Percentiles rank a stretch among this genome's conserved stretches.
Evolutionary conservation across 2,888 invertebrate genomes (phyloP).

Genomic region (Parnassius mnemosyne): DNA sequence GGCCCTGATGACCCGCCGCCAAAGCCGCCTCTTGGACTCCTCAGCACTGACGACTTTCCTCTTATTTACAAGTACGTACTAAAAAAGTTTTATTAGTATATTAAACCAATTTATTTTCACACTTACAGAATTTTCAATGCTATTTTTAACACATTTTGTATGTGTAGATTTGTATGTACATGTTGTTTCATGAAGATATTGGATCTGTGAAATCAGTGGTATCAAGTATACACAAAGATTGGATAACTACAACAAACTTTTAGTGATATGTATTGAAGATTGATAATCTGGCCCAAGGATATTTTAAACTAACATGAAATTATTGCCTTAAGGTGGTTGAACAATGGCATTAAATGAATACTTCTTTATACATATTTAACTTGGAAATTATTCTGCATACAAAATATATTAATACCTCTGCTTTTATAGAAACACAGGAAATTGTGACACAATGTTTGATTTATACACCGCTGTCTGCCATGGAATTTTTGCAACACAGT

Average conservation of each 20-base stretch:
- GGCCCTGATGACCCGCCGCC: conserved; percentile 85
- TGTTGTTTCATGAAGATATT: conserved; percentile 56
- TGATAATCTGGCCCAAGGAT: conserved; percentile 2
- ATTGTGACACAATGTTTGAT: conserved; percentile 25
- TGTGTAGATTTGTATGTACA: conserved; percentile 46
- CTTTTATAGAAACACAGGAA: conserved; percentile 40
- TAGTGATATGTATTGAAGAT: conserved; percentile 8
- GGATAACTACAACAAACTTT: conserved; percentile 20
- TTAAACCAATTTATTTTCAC: conserved; percentile 54
- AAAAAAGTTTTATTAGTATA: conserved; percentile 30
- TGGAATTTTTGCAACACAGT: conserved; percentile 41
- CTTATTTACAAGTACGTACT: conserved; percentile 89
- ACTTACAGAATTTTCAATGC: conserved; percentile 54
- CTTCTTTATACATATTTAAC: conserved; percentile 1
- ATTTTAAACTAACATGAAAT: conserved; percentile 1
- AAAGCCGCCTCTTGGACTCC: conserved; percentile 89
- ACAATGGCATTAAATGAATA: conserved; percentile 3
- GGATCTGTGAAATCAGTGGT: conserved; percentile 58
- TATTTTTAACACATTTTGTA: conserved; percentile 44
- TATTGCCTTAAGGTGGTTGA: neutral
- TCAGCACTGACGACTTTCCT: conserved; percentile 90
- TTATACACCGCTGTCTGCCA: conserved; percentile 32
- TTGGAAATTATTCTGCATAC: conserved; percentile 11
- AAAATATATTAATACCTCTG: conserved; percentile 42
- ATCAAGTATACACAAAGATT: conserved; percentile 39